Conservation (phyloP, 2,888 invertebrate genomes). For the Hecatera dysodea region DNA sequence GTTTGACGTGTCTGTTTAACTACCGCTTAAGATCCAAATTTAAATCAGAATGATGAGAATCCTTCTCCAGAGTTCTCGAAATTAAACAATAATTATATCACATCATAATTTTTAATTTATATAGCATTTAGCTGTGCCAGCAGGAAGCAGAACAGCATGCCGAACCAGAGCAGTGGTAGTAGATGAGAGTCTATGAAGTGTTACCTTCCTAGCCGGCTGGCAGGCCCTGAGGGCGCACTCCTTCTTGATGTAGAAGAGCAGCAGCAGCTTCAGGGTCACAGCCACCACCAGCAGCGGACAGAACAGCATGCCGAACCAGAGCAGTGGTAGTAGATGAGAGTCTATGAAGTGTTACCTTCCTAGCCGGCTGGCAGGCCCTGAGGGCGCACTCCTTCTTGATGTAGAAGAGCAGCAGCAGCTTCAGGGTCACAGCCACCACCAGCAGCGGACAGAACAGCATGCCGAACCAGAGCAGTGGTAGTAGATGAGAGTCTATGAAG, state of each 20-base stretch:
- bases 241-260: constrained; percentile 94
- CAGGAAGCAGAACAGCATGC: too few relatives aligned
- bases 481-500: constrained; percentile 94
- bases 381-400: constrained; percentile 92
- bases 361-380: constrained; percentile 93
- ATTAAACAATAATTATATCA: too few relatives aligned
- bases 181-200: neutral
- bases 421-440: constrained; percentile 92
- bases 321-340: constrained; percentile 95
- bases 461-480: constrained; percentile 95
- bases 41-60: too few relatives aligned
- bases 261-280: constrained; percentile 92
- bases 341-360: constrained; percentile 88
- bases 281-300: constrained; percentile 93
- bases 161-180: neutral
- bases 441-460: constrained; percentile 94
- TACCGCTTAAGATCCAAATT: too few relatives aligned
- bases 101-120: too few relatives aligned
- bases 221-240: constrained; percentile 92
- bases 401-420: constrained; percentile 94
- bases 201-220: constrained; percentile 91
- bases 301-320: constrained; percentile 95
- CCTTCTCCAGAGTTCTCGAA: too few relatives aligned
- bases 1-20: too few relatives aligned
- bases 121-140: too few relatives aligned